phyloP scores from a whole-genome alignment of 2,888 invertebrate genomes.

The Erebia palarica region DNA sequence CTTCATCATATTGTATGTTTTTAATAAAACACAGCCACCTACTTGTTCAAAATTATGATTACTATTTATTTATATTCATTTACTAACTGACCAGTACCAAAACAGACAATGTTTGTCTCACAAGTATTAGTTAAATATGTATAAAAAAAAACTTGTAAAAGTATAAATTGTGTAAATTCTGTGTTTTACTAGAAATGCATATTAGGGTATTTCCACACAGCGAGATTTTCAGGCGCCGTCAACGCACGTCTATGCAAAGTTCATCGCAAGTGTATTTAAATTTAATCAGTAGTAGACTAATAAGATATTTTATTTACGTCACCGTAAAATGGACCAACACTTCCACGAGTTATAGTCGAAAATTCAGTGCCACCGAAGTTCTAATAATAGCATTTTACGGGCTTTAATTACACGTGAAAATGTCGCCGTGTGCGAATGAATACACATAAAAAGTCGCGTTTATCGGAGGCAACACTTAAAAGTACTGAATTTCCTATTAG shows the following conservation, averaged over 20 bases:
- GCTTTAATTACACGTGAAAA: too few species aligned
- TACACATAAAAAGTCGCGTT: too few species aligned
- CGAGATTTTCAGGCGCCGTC: too few species aligned
- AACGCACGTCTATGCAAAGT: too few species aligned
- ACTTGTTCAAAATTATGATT: neutral
- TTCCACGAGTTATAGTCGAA: too few species aligned
- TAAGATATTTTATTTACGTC: too few species aligned
- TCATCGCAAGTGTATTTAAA: neutral
- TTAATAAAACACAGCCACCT: neutral
- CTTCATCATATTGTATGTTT: neutral
- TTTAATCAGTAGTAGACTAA: neutral
- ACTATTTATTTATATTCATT: neutral
- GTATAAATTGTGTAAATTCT: neutral
- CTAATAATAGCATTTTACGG: too few species aligned
- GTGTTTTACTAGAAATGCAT: conserved; percentile 1
- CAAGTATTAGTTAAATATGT: neutral
- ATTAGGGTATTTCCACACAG: neutral
- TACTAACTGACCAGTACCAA: too few species aligned
- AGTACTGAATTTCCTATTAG: conserved; percentile 32
- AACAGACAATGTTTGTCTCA: too few species aligned
- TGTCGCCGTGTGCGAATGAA: too few species aligned
- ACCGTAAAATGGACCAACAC: too few species aligned
- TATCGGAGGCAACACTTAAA: conserved; percentile 15
- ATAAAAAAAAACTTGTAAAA: neutral
- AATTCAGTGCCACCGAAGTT: too few species aligned